A percentile compares a stretch with the other conserved stretches of the same genome.
Conservation (phyloP, 2,797 vertebrate genomes). For the Anas bernieri region DNA sequence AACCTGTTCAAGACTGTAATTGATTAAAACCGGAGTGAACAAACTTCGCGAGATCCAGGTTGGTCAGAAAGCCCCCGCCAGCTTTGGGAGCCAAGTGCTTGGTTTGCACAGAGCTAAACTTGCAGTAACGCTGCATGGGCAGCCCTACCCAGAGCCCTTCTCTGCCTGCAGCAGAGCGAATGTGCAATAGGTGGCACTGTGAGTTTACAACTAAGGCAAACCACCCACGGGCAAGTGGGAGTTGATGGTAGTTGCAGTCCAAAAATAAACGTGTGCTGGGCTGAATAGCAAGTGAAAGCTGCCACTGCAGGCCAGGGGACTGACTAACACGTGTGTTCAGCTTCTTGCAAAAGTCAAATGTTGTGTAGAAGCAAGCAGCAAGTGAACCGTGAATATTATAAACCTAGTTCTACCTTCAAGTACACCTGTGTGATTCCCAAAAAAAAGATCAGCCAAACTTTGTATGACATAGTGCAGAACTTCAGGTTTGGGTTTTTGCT, state of each 20-base stretch:
- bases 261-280: not conserved
- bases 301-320: not conserved
- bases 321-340: not conserved
- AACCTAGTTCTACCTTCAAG: not conserved
- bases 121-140: not conserved
- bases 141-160: not conserved
- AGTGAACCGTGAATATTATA: not conserved
- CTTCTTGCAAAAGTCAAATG: not conserved
- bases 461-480: too few species aligned
- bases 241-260: not conserved
- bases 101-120: not conserved
- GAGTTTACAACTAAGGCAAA: not conserved
- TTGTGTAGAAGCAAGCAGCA: not conserved
- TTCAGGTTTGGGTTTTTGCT: not conserved
- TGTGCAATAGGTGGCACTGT: constrained; percentile 28
- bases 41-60: not conserved
- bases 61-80: not conserved
- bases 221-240: not conserved
- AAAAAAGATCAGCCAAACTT: not conserved
- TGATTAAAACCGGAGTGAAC: not conserved
- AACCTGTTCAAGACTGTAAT: not conserved
- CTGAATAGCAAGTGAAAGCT: not conserved
- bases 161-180: not conserved
- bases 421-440: not conserved
- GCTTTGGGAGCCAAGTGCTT: not conserved